A percentile compares a stretch with the other conserved stretches of the same genome.
phyloP scores from a whole-genome alignment of 2,113 vertebrate species.

The Hylia prasina region DNA sequence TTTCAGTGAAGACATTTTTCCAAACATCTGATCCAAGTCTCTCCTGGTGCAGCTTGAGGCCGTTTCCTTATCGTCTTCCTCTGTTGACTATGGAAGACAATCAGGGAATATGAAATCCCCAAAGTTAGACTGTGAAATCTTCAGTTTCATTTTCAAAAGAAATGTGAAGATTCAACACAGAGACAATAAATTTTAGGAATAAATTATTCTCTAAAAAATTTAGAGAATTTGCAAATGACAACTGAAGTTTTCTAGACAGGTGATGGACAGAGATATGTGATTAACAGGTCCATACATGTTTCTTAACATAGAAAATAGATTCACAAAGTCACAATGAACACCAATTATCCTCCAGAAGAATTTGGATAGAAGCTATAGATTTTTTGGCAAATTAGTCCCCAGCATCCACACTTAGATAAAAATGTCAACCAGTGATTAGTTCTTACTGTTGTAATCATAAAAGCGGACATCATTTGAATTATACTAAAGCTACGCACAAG shows the following conservation, averaged over 20 bases:
- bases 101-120: background rate
- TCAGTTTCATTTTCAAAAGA: background rate
- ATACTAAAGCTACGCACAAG: background rate
- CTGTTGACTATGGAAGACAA: background rate
- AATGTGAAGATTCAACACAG: background rate
- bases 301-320: background rate
- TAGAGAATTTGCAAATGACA: background rate
- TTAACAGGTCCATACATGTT: background rate
- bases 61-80: background rate
- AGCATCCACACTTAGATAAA: background rate
- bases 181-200: background rate
- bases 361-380: background rate
- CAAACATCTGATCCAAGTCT: background rate
- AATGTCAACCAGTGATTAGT: background rate
- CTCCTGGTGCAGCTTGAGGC: background rate
- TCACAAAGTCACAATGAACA: background rate
- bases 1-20: background rate
- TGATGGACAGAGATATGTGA: background rate
- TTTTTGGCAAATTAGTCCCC: background rate
- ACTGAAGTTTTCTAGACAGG: background rate
- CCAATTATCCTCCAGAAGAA: background rate
- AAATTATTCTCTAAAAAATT: too few relatives aligned
- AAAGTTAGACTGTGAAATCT: background rate
- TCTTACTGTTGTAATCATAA: background rate
- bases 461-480: background rate